These are phyloP conservation scores for Melanotaenia parkinsoni DNA, from an alignment of 2,797 vertebrate genomes.

Conservation along the genomic window DNA sequence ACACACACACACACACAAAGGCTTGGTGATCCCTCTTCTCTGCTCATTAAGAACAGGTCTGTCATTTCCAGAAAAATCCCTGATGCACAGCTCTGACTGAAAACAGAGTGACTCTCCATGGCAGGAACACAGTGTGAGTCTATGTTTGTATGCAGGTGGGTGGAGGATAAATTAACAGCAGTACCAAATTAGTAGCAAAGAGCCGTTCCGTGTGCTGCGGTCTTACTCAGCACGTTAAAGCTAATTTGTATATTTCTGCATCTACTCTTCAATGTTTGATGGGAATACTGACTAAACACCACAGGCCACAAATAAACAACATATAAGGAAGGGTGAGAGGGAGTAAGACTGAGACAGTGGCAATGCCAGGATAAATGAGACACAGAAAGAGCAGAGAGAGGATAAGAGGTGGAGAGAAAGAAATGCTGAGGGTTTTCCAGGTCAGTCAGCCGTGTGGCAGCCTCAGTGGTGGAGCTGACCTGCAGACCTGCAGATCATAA, in stretches of 20 bases:
- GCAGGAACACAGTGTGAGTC: conserved; percentile 40
- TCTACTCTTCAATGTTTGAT: conserved; percentile 55
- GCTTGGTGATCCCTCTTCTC: conserved; percentile 48
- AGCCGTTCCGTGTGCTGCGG: conserved; percentile 53
- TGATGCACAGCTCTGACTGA: conserved; percentile 53
- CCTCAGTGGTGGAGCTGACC: conserved; percentile 35
- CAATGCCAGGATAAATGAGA: conserved; percentile 24
- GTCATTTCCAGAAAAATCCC: conserved; percentile 72
- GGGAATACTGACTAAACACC: conserved; percentile 69
- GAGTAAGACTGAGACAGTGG: conserved; percentile 30
- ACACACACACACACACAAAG: conserved; percentile 46
- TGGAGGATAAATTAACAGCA: conserved; percentile 69
- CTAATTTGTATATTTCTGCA: conserved; percentile 61
- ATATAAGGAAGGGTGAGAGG: conserved; percentile 24
- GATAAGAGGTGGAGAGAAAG: neutral
- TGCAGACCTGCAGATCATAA: conserved; percentile 36
- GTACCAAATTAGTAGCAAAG: conserved; percentile 73
- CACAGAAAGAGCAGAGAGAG: neutral
- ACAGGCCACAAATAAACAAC: conserved; percentile 67
- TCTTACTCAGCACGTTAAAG: conserved; percentile 74
- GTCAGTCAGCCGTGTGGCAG: conserved; percentile 56
- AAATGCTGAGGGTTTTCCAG: conserved; percentile 20
- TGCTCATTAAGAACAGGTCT: conserved; percentile 63
- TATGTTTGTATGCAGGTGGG: conserved; percentile 52
- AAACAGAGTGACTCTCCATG: conserved; percentile 50